Base-by-base conservation (phyloP, 1,140 invertebrate genomes). In the Globodera ellingtonae region DNA sequence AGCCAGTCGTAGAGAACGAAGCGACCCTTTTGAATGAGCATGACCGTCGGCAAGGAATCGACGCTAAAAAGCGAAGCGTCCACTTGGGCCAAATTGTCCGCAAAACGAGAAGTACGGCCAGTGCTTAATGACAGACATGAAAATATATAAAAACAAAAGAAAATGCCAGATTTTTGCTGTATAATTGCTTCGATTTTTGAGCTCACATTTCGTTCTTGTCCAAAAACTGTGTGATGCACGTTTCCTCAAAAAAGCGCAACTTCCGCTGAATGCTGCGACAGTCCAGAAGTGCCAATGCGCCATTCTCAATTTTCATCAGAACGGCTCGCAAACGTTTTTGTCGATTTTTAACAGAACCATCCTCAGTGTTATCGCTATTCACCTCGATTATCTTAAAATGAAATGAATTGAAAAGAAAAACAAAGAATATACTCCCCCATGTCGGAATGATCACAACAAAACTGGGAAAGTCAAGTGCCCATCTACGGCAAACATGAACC, bases 271-370 rank as follows among this genome's bases (percentile, higher is more conserved):
- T 62, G 48, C 84, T 87, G 24, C 80, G 52, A 66, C 86, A 87
- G 69, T 85, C 85, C 10, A 85, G 21, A 3, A 86, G 69, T 50
- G 52, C 47, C 84, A 86, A 66, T 46, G 79, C 84, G 7, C 80
- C 84, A 72, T 85, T 86, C 75, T 87, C 86, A 71, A 87, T 88
- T 15, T 79, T 72, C n/a, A 87, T 66, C 5, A 83, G 50, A 6
- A 88, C 67, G 8, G 87, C 84, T 7, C 82, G 74, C 47, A 87
- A 71, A 35, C 83, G 79, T 62, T 83, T 83, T 52, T 86, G 79
- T 69, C n/a, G 78, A 46, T 47, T 70, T 72, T 46, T 79, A 66
- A 50, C 50, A 75, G 18, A 67, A 35, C 47, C 79, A 47, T 87
- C 85, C 6, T 84, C 84, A 56, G 80, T 72, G n/a, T 83, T 82